Base-by-base conservation (phyloP, 2,888 invertebrate species). In the Agriotes lineatus region DNA sequence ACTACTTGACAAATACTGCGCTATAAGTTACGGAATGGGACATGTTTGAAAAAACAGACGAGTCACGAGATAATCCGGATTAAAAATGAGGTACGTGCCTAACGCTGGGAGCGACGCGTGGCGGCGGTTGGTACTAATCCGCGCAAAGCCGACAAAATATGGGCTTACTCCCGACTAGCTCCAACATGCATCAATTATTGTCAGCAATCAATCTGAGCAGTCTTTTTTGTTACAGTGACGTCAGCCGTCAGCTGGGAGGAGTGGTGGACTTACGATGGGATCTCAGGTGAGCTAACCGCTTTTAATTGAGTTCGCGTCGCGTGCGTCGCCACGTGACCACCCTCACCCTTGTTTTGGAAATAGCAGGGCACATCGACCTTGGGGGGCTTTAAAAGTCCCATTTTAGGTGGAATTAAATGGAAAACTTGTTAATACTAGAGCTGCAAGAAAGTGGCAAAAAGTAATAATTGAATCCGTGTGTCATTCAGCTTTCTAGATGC, bases 221-320 rank as follows among this genome's bases (percentile, higher is more conserved):
- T 70, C 62, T 75, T 74, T 86, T 83, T 86, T 86, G 85, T 90
- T 91, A 80, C 89, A 93, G 93, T 89, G 81, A 89, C 90, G 77
- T 86, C 87, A 78, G 91, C 91, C 80, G 92, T 93, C 81, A 95
- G 94, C 86, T 96, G 96, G 96, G 96, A 96, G 85, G 95, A 95
- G 87, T 96, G 96, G 96, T 96, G 96, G 96, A 96, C 95, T 78
- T 96, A 96, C 87, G 96, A 96, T 86, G 96, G 96, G 75, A 96
- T 96, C 85, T 96, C 96, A 87, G 96, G 96, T 95, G 16, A 42
- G 42, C 7, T 42, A 42, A 42, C 9, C 14, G 42, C 16, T 2
- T 7, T 3, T 39, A 39, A 39, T n/a, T 14, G n/a, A 7, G 7
- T 7, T 25, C 7, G 25, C 25, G 3, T 25, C 25, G 7, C 25